phyloP scores from a whole-genome alignment of 2,797 vertebrate species.

The Myiotriccus ornatus region DNA sequence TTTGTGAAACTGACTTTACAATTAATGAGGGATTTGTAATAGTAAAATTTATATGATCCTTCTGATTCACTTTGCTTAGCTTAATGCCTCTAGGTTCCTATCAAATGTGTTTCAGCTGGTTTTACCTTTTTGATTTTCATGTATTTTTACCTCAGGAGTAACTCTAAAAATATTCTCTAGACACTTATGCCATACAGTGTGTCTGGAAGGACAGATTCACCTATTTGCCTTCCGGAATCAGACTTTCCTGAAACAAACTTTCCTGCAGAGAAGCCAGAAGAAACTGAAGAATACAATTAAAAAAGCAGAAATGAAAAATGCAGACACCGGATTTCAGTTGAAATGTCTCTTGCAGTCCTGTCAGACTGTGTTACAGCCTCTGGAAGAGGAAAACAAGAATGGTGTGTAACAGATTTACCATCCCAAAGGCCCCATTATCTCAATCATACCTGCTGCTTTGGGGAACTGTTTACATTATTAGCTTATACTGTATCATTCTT shows the following conservation, averaged over 20 bases:
- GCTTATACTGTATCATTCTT: neutral
- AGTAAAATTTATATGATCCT: neutral
- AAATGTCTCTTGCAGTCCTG: neutral
- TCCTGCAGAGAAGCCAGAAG: conserved; percentile 61
- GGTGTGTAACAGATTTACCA: neutral
- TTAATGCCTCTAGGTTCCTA: neutral
- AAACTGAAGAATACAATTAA: conserved; percentile 38
- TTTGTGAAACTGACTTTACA: neutral
- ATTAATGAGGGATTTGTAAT: neutral
- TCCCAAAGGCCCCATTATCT: neutral
- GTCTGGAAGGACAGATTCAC: conserved; percentile 44
- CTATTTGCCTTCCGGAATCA: conserved; percentile 18
- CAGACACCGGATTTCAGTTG: neutral
- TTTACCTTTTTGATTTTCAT: neutral
- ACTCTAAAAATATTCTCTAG: conserved; percentile 17
- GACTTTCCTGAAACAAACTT: conserved; percentile 62
- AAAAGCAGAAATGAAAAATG: conserved; percentile 48
- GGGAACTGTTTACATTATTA: neutral
- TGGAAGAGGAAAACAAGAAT: conserved; percentile 3
- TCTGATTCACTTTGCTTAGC: neutral
- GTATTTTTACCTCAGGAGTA: conserved; percentile 1
- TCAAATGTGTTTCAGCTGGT: neutral
- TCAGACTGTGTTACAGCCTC: neutral
- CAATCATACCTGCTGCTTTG: neutral
- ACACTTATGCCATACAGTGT: neutral